phyloP scores from a whole-genome alignment of 2,113 vertebrate genomes.

The Muntiacus muntjak region DNA sequence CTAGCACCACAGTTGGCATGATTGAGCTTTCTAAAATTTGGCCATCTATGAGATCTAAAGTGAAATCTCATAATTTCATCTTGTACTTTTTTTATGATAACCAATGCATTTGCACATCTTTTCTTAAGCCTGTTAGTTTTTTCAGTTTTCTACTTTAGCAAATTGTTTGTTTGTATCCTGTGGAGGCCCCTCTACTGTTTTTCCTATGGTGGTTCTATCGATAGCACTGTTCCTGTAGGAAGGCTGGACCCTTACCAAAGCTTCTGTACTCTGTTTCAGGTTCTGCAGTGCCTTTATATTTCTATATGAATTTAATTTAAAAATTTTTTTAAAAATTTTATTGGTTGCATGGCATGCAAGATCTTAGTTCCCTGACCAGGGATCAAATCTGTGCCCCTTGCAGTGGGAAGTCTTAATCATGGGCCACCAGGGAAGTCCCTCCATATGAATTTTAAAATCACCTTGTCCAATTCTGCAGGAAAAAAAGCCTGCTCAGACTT shows the following conservation, averaged over 20 bases:
- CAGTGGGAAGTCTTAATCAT: not conserved
- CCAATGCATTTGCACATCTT: not conserved
- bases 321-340: not conserved
- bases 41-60: not conserved
- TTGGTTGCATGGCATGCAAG: not conserved
- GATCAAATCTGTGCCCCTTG: not conserved
- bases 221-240: not conserved
- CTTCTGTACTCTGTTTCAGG: not conserved
- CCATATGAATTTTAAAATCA: not conserved
- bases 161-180: not conserved
- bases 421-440: not conserved
- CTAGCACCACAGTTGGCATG: not conserved
- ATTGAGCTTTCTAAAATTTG: not conserved
- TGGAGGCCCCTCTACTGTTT: not conserved
- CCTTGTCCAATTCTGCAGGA: not conserved
- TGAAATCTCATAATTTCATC: conserved; percentile 3
- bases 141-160: not conserved
- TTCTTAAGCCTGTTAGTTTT: not conserved
- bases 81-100: not conserved
- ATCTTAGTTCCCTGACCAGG: not conserved
- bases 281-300: not conserved
- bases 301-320: not conserved
- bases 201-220: not conserved
- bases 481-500: not conserved
- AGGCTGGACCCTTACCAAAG: not conserved